phyloP scores from a whole-genome alignment of 2,797 vertebrate genomes.

The Clarias pachynema region DNA sequence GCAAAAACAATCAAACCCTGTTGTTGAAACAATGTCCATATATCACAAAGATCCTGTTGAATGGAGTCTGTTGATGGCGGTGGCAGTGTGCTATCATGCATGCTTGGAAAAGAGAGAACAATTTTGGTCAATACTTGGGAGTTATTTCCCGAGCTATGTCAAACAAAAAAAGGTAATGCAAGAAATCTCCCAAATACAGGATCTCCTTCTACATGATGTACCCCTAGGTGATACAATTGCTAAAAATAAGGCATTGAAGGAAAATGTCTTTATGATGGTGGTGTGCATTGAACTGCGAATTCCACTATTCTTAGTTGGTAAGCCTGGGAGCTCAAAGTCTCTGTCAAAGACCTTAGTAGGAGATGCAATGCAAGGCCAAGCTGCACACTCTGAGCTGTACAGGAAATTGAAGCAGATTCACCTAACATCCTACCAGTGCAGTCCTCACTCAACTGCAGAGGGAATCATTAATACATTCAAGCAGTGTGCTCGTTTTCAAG shows the following conservation, averaged over 20 bases:
- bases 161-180: conserved; percentile 71
- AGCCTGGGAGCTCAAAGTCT: conserved; percentile 97
- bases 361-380: conserved; percentile 94
- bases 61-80: conserved; percentile 90
- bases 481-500: conserved; percentile 94
- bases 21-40: neutral
- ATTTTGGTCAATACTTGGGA: conserved; percentile 77
- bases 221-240: conserved; percentile 87
- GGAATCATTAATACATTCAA: conserved; percentile 95
- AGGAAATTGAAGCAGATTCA: conserved; percentile 90
- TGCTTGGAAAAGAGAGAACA: conserved; percentile 84
- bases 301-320: conserved; percentile 94
- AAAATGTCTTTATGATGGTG: conserved; percentile 99
- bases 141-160: conserved; percentile 67
- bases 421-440: conserved; percentile 96
- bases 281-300: conserved; percentile 94
- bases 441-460: conserved; percentile 94
- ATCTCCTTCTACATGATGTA: conserved; percentile 84
- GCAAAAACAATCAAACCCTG: conserved; percentile 47
- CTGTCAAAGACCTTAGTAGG: conserved; percentile 95
- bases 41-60: conserved; percentile 67
- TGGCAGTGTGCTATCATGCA: conserved; percentile 91
- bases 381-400: conserved; percentile 86
- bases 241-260: conserved; percentile 89
- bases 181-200: conserved; percentile 85